Evolutionary conservation across 1,140 invertebrate genomes (phyloP).

Genomic region (Megathymus violae): DNA sequence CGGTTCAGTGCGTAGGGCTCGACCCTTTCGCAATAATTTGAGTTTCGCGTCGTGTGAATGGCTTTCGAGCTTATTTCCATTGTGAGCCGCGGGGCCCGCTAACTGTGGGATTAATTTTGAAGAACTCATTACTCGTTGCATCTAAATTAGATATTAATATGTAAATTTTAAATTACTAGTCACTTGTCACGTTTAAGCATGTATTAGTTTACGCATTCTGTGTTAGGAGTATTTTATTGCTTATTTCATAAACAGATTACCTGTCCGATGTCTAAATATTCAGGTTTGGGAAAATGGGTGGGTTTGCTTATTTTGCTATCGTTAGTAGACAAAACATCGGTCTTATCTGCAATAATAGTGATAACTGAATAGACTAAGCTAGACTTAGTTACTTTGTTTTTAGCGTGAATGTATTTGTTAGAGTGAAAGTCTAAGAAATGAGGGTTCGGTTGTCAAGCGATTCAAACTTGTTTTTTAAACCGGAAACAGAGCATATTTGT

Average conservation of each 20-base stretch:
- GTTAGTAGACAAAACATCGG: no score
- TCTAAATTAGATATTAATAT: slow-evolving; percentile 1
- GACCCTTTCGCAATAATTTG: slow-evolving; percentile 53
- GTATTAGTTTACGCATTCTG: no score
- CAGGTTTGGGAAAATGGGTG: no score
- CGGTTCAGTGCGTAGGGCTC: slow-evolving; percentile 32
- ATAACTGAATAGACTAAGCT: no score
- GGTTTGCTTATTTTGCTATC: no score
- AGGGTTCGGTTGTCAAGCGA: background rate
- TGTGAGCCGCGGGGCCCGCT: background rate
- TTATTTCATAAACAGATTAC: no score
- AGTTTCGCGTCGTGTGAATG: slow-evolving; percentile 27
- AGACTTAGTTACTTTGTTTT: background rate
- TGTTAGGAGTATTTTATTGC: no score
- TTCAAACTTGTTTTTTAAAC: background rate
- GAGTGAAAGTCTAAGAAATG: background rate
- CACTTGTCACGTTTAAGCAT: no score
- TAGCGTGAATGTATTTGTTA: no score
- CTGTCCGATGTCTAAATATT: no score
- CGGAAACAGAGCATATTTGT: slow-evolving; percentile 20
- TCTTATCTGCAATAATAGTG: no score
- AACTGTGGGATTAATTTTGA: slow-evolving; percentile 7
- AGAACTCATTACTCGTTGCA: background rate
- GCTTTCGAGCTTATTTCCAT: slow-evolving; percentile 1
- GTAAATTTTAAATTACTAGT: background rate